Base-by-base conservation (phyloP, 2,797 vertebrate species). In the Danio tinwini region DNA sequence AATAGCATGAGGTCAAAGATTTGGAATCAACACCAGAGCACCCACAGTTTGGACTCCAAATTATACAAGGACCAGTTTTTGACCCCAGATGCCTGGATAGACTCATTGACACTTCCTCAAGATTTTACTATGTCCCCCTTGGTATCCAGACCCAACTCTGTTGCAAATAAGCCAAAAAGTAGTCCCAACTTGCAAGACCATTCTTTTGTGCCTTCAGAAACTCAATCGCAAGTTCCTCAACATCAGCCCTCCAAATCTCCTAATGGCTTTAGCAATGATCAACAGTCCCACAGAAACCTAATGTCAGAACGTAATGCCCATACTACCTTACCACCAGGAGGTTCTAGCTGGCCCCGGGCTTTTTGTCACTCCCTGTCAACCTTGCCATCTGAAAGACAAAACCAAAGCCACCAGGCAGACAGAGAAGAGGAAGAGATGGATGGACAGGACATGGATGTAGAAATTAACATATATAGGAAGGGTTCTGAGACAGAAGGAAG, bases 41-140 rank as follows among this genome's bases (percentile, higher is more conserved):
- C 89, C 76, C 91, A 74, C 45, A 93, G 90, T 73, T 85, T 93
- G 6, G 89, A 93, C 83, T 90, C 85, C 0, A 89, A 88, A 74
- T 78, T 64, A 11, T 85, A 64, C 62, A 85, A 85, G 5, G 81
- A 37, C 0, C 5, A 80, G 14, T 94, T 95, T 82, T 83, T 92
- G 50, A 84, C 91, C 9, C 94, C 93, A 2, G 90, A 93, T 53
- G 92, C 89, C 0, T 94, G 94, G 93, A 85, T 94, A n/a, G 87
- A 93, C 80, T 94, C 93, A 5, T 83, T 94, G 5, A 94, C 86
- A 83, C 87, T 88, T 70, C 86, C 89, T 47, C 80, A 21, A 80
- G 89, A 90, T 83, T 87, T 87, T 78, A 89, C 89, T 0, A 39
- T 10, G 39, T 74, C 62, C 21, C 50, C 72, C 1, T 81, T 82